phyloP scores from a whole-genome alignment of 2,797 vertebrate genomes.

The Danio aesculapii region DNA sequence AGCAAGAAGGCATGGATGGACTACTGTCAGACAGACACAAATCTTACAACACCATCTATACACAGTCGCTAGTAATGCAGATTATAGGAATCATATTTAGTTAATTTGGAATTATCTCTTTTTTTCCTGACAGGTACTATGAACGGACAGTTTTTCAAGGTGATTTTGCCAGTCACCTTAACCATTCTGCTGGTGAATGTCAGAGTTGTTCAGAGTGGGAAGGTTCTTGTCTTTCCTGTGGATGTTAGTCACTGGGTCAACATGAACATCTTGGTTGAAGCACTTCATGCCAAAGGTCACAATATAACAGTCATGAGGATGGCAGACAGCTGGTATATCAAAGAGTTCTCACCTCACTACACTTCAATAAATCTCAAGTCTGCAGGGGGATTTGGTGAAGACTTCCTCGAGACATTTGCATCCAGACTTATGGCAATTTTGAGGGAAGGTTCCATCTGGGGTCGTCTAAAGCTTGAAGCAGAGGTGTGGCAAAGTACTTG shows the following conservation, averaged over 20 bases:
- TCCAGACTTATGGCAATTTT: conserved; percentile 40
- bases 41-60: no score
- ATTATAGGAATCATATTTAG: no score
- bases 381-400: conserved; percentile 14
- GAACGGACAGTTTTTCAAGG: background rate
- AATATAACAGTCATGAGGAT: conserved; percentile 58
- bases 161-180: background rate
- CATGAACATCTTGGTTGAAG: conserved; percentile 62
- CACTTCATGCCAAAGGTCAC: conserved; percentile 61
- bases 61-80: no score
- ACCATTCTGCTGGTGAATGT: conserved; percentile 30
- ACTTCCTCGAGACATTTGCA: background rate
- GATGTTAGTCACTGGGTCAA: conserved; percentile 69
- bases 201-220: conserved; percentile 31
- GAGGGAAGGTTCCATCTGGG: conserved; percentile 39
- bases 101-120: background rate
- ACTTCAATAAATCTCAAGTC: conserved; percentile 43
- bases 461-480: conserved; percentile 42
- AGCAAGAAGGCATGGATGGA: no score
- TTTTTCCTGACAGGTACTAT: conserved; percentile 27
- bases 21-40: no score
- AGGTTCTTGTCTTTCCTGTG: conserved; percentile 61
- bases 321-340: conserved; percentile 59
- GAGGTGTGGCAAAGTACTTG: conserved; percentile 35
- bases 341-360: conserved; percentile 56